Evolutionary conservation across 2,888 invertebrate genomes (phyloP).

Genomic region (Cerastis rubricosa): DNA sequence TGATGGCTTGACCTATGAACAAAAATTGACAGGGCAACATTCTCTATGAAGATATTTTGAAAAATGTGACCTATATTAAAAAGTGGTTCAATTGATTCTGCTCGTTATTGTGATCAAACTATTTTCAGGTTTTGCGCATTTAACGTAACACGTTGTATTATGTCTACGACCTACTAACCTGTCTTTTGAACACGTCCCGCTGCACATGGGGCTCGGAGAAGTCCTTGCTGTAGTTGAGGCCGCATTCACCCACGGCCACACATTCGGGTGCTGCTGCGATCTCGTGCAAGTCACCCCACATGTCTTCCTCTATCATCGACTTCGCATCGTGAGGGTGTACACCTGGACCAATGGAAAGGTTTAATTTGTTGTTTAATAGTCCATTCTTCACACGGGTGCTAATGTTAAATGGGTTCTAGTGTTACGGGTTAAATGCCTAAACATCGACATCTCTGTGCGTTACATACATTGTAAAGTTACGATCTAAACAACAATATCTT

Average conservation of each 20-base stretch:
- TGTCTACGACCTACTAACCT: slow-evolving; percentile 88
- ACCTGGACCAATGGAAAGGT: slow-evolving; percentile 85
- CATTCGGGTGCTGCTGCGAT: slow-evolving; percentile 96
- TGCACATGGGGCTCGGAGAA: slow-evolving; percentile 98
- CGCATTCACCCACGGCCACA: slow-evolving; percentile 98
- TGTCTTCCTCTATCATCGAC: slow-evolving; percentile 93
- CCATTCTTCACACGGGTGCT: background rate
- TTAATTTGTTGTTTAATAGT: background rate
- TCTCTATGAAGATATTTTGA: too few relatives aligned
- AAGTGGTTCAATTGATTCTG: too few relatives aligned
- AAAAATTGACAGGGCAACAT: too few relatives aligned
- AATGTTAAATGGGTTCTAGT: background rate
- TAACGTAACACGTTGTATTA: too few relatives aligned
- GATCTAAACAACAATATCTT: too few relatives aligned
- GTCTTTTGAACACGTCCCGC: slow-evolving; percentile 96
- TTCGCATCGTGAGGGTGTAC: slow-evolving; percentile 98
- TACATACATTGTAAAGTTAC: background rate
- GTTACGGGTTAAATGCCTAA: too few relatives aligned
- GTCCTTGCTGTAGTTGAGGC: slow-evolving; percentile 98
- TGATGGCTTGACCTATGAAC: too few relatives aligned
- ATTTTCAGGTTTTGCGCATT: too few relatives aligned
- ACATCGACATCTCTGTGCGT: background rate
- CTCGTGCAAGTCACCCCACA: slow-evolving; percentile 94
- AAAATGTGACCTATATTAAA: too few relatives aligned
- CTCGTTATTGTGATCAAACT: too few relatives aligned